phyloP scores from a whole-genome alignment of 1,140 invertebrate species.

The Drosophila aff. region DNA sequence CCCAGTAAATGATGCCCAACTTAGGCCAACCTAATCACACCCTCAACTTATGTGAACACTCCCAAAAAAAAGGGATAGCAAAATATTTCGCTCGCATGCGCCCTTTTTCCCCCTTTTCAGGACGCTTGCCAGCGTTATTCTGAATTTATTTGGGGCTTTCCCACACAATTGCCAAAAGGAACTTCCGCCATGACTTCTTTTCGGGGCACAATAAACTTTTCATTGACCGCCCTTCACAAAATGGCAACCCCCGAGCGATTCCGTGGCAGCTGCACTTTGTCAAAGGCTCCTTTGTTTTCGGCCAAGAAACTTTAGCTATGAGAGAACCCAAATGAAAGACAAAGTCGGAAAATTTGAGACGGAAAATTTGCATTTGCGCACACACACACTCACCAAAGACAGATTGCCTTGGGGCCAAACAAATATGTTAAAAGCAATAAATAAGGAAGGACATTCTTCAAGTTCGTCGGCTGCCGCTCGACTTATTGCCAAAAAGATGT shows the following conservation, averaged over 20 bases:
- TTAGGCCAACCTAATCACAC: background rate
- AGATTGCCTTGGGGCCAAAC: conserved; percentile 43
- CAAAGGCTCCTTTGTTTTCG: conserved; percentile 44
- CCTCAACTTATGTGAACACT: background rate
- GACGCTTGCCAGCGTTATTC: conserved; percentile 23
- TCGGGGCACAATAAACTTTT: conserved; percentile 39
- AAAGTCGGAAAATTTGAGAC: conserved; percentile 59
- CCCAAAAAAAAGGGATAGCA: background rate
- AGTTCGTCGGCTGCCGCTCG: conserved; percentile 33
- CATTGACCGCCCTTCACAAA: conserved; percentile 30
- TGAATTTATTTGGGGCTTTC: conserved; percentile 35
- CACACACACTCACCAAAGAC: conserved; percentile 36
- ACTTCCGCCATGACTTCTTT: conserved; percentile 34
- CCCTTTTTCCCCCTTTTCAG: background rate
- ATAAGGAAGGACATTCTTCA: conserved; percentile 33
- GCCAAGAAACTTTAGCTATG: conserved; percentile 35
- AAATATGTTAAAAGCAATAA: conserved; percentile 58
- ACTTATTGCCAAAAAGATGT: conserved; percentile 29
- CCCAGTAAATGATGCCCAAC: background rate
- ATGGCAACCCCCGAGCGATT: conserved; percentile 38
- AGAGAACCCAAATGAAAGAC: conserved; percentile 42
- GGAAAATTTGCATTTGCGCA: conserved; percentile 58
- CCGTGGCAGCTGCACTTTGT: conserved; percentile 52
- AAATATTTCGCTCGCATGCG: background rate
- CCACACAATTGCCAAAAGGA: conserved; percentile 26